Evolutionary conservation across 2,888 invertebrate species (phyloP), one percentile per base, ranked within the genome.

Genomic region (Myathropa florea): DNA sequence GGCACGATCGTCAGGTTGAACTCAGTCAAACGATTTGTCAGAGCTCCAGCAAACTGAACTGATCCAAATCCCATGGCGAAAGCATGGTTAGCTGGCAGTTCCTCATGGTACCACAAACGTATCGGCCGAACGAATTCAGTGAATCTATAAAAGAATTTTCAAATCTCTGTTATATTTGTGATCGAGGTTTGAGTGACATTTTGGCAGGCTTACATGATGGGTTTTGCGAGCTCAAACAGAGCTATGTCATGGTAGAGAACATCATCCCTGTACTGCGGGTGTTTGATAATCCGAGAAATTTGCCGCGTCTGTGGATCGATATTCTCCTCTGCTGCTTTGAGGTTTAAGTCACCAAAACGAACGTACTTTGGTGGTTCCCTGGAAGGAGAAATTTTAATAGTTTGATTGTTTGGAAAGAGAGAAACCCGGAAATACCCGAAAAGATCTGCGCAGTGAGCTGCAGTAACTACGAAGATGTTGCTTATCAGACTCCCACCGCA

Each of bases 1-100:
- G 90, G 78, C 14, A 92, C 88, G 1, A 92, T 89, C 1, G 91
- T 90, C 79, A 92, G 88, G 83, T 91, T 91, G 3, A 92, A 86
- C 67, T 91, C 89, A 1, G 92, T 92, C 26, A 92, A 88, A 0
- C 91, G 90, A 88, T 92, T 90, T 0, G 93, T 91, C 63, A 89
- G 89, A 24, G 89, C 86, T 68, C 90, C 91, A 60, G 89, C 93
- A 83, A 93, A 94, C 83, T 92, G 90, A 0, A 93, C 93, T 78
- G 93, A 93, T 0, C 95, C 95, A 93, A 95, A 95, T 68, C 95
- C 95, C 89, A 94, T 94, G 10, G 95, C 95, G 14, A 94, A 93
- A 0, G 94, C 94, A 83, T 91, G 92, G 0, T 89, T 89, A 60
- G 92, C 91, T 18, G 93, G 92, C 39, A 93, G 88, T 18, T 91